Evolutionary conservation across 2,888 invertebrate species (phyloP).

Genomic region (Cybosia mesomella): DNA sequence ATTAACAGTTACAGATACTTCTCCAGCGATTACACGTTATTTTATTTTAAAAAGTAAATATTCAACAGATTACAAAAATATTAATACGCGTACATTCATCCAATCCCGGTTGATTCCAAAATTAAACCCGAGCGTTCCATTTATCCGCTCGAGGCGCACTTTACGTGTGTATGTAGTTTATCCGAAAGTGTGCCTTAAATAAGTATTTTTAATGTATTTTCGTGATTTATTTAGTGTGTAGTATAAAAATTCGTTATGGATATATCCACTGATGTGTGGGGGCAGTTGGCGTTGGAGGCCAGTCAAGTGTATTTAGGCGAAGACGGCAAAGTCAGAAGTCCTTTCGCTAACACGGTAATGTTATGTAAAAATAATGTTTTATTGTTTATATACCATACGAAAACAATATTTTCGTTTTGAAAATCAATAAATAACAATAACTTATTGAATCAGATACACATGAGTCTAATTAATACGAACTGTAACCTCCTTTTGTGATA

Average conservation of each 20-base stretch:
- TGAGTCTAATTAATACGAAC: neutral
- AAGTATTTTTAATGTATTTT: constrained; percentile 50
- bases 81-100: constrained; percentile 55
- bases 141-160: constrained; percentile 68
- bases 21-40: constrained; percentile 20
- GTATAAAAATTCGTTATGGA: constrained; percentile 83
- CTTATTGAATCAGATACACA: neutral
- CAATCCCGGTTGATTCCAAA: constrained; percentile 83
- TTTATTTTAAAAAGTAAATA: constrained; percentile 44
- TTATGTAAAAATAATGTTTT: constrained; percentile 25
- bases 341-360: constrained; percentile 93
- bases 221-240: constrained; percentile 52
- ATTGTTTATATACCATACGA: constrained; percentile 26
- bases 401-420: neutral
- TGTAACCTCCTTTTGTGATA: constrained; percentile 9
- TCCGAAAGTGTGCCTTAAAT: constrained; percentile 50
- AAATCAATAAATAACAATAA: neutral
- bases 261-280: constrained; percentile 94
- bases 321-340: constrained; percentile 92
- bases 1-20: constrained; percentile 24
- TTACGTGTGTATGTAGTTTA: constrained; percentile 73
- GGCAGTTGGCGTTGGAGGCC: constrained; percentile 95
- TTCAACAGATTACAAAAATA: constrained; percentile 64
- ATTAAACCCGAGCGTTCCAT: constrained; percentile 80
- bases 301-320: constrained; percentile 94